phyloP scores from a whole-genome alignment of 2,113 vertebrate genomes.

The Pseudorectes ferrugineus region DNA sequence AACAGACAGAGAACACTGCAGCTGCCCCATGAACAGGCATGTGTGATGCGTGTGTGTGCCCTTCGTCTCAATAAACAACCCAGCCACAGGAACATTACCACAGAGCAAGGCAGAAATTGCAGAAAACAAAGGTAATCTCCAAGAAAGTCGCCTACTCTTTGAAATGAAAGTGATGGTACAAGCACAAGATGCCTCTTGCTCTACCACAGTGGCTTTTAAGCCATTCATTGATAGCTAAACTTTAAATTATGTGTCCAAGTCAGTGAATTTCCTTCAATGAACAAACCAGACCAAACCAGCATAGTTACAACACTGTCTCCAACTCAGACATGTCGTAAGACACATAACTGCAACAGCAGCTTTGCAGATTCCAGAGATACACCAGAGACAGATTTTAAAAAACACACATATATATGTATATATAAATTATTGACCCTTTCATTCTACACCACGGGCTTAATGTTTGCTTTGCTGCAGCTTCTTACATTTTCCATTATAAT shows the following conservation, averaged over 20 bases:
- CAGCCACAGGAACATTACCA: background rate
- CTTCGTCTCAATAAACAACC: background rate
- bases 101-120: background rate
- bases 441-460: background rate
- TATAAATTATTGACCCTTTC: background rate
- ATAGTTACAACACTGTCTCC: background rate
- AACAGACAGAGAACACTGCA: background rate
- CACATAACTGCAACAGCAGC: background rate
- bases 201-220: background rate
- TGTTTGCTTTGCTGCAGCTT: background rate
- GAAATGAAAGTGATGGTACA: background rate
- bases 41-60: rapidly evolving
- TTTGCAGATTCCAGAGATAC: background rate
- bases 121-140: background rate
- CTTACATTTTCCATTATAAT: background rate
- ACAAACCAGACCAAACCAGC: background rate
- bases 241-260: background rate
- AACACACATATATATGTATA: no score
- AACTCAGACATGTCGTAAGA: background rate
- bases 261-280: background rate
- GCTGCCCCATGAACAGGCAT: background rate
- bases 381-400: background rate
- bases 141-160: background rate
- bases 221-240: background rate
- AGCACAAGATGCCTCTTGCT: background rate